phyloP scores from a whole-genome alignment of 2,797 vertebrate species.

The Eleutherodactylus coqui region DNA sequence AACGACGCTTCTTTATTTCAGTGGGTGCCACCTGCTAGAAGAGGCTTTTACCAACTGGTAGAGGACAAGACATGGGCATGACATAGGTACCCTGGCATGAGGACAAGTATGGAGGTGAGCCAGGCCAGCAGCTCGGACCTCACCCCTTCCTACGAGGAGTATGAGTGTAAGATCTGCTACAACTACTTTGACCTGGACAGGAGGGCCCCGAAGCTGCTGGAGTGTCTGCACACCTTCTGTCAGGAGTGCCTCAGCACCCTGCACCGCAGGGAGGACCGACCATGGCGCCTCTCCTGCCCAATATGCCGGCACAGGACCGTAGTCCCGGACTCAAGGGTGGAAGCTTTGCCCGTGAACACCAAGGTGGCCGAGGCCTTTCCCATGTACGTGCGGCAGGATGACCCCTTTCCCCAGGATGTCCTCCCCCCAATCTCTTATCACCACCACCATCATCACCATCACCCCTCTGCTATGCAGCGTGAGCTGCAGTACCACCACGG shows the following conservation, averaged over 20 bases:
- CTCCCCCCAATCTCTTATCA: constrained; percentile 82
- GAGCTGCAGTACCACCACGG: constrained; percentile 68
- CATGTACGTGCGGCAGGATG: constrained; percentile 82
- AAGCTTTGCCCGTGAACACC: constrained; percentile 90
- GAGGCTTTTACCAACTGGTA: background rate
- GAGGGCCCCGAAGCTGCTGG: constrained; percentile 89
- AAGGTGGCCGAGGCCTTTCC: constrained; percentile 91
- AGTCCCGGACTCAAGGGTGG: constrained; percentile 88
- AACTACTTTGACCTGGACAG: constrained; percentile 93
- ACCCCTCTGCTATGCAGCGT: constrained; percentile 30
- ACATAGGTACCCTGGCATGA: constrained; percentile 53
- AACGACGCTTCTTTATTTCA: constrained; percentile 18
- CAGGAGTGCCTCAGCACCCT: constrained; percentile 92
- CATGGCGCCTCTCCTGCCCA: constrained; percentile 79
- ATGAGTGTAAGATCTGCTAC: constrained; percentile 96
- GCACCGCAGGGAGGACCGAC: constrained; percentile 87
- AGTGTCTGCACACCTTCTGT: constrained; percentile 96
- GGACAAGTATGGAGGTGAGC: constrained; percentile 77
- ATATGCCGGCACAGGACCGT: constrained; percentile 92
- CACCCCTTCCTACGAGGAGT: constrained; percentile 83
- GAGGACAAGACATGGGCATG: background rate
- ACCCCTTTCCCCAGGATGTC: constrained; percentile 88
- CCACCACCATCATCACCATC: constrained; percentile 28
- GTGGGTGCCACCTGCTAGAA: background rate
- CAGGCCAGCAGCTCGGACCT: constrained; percentile 65